A percentile compares a stretch with the other conserved stretches of the same genome.
phyloP scores from a whole-genome alignment of 2,888 invertebrate genomes.

The Stenichneumon culpator region DNA sequence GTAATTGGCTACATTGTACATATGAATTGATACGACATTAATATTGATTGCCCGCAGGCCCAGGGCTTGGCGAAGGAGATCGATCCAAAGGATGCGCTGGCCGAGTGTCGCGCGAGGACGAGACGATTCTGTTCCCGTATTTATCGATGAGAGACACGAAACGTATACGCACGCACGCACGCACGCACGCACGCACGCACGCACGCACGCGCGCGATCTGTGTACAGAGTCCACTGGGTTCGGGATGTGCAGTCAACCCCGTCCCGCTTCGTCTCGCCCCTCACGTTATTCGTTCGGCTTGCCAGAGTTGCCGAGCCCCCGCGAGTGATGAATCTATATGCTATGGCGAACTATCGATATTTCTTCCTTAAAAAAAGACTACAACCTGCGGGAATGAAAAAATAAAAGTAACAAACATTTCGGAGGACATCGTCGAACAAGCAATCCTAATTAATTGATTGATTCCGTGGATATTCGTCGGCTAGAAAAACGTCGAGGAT shows the following conservation, averaged over 20 bases:
- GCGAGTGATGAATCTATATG: constrained; percentile 39
- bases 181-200: background rate
- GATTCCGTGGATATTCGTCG: constrained; percentile 2
- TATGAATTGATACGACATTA: constrained; percentile 82
- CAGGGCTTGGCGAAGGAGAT: constrained; percentile 70
- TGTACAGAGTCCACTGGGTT: background rate
- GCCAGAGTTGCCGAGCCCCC: constrained; percentile 19
- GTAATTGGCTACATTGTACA: constrained; percentile 80
- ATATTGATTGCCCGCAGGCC: constrained; percentile 78
- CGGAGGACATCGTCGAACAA: background rate
- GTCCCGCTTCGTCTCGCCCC: constrained; percentile 9
- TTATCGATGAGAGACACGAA: constrained; percentile 31
- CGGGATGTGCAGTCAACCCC: constrained; percentile 5
- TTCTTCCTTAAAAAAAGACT: constrained; percentile 9
- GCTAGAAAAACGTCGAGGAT: background rate
- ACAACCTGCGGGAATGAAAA: background rate
- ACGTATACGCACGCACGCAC: background rate
- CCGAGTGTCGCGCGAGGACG: constrained; percentile 38
- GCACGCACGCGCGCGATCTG: background rate
- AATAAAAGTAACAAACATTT: background rate
- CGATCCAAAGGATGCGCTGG: constrained; percentile 51
- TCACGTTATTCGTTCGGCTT: constrained; percentile 35
- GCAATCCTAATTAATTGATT: constrained; percentile 27
- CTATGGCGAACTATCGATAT: constrained; percentile 24
- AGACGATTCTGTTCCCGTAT: constrained; percentile 47